phyloP scores from a whole-genome alignment of 2,797 vertebrate genomes.

The Urosaurus nigricauda region DNA sequence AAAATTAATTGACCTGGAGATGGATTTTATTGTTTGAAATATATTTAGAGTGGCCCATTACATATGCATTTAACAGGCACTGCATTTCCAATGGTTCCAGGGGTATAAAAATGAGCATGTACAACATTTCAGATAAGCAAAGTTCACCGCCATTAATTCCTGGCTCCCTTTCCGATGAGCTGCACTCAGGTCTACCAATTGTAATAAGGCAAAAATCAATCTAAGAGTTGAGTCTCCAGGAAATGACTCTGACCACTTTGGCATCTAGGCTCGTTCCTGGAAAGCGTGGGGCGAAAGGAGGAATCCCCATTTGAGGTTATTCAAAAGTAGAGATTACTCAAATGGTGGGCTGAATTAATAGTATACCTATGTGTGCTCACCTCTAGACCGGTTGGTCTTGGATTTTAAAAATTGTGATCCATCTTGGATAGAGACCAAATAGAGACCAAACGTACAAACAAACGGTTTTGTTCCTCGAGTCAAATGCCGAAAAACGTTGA shows the following conservation, averaged over 20 bases:
- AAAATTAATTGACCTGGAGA: conserved; percentile 66
- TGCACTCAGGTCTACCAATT: conserved; percentile 53
- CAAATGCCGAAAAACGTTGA: background rate
- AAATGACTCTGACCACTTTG: conserved; percentile 48
- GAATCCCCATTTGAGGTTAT: background rate
- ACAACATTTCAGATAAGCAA: conserved; percentile 53
- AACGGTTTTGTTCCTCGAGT: background rate
- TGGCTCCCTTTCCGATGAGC: conserved; percentile 40
- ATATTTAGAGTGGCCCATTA: conserved; percentile 60
- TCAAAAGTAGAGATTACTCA: background rate
- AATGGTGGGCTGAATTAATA: background rate
- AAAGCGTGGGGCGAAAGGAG: background rate
- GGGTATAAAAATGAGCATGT: conserved; percentile 63
- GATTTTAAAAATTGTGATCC: too few species aligned
- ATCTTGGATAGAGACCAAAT: too few species aligned
- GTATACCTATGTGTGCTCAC: too few species aligned
- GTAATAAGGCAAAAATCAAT: conserved; percentile 55
- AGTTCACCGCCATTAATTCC: conserved; percentile 55
- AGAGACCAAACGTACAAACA: too few species aligned
- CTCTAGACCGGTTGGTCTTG: too few species aligned
- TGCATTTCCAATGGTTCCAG: conserved; percentile 65
- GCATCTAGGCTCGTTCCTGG: conserved; percentile 42
- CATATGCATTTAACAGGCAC: conserved; percentile 57
- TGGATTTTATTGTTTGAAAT: conserved; percentile 67
- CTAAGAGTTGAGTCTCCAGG: conserved; percentile 40